Evolutionary conservation across 2,797 vertebrate species (phyloP).

Genomic region (Pagetopsis macropterus): DNA sequence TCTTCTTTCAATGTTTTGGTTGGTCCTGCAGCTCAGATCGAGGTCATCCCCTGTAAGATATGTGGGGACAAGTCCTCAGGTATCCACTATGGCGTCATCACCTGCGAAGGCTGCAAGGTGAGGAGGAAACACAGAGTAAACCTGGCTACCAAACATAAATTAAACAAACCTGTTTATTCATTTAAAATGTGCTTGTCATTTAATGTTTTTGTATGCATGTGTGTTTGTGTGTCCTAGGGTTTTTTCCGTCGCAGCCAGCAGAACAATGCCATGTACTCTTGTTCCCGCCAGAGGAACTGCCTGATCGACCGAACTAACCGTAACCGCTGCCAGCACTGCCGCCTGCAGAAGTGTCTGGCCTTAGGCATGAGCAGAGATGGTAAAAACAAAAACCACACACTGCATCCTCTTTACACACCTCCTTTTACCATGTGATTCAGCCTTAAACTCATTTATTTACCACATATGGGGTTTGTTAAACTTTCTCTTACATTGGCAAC

Average conservation of each 20-base stretch:
- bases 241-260: slow-evolving; percentile 95
- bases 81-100: slow-evolving; percentile 96
- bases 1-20: slow-evolving; percentile 16
- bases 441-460: not conserved
- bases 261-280: slow-evolving; percentile 94
- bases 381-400: slow-evolving; percentile 69
- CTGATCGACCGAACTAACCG: slow-evolving; percentile 93
- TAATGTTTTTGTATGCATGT: slow-evolving; percentile 8
- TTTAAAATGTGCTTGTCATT: slow-evolving; percentile 2
- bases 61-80: slow-evolving; percentile 96
- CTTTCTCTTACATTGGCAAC: not conserved
- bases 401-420: not conserved
- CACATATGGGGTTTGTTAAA: not conserved
- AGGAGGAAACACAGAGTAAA: slow-evolving; percentile 44
- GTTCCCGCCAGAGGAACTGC: slow-evolving; percentile 92
- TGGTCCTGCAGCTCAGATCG: slow-evolving; percentile 89
- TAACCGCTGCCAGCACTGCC: slow-evolving; percentile 95
- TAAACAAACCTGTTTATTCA: slow-evolving; percentile 3
- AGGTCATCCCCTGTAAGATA: slow-evolving; percentile 96
- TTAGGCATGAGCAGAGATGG: slow-evolving; percentile 94
- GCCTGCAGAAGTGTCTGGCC: slow-evolving; percentile 92
- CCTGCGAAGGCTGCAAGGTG: slow-evolving; percentile 96
- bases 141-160: not conserved
- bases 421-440: not conserved
- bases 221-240: slow-evolving; percentile 77